Conservation (phyloP, 1,140 invertebrate species). For the Drosophila athabasca region DNA sequence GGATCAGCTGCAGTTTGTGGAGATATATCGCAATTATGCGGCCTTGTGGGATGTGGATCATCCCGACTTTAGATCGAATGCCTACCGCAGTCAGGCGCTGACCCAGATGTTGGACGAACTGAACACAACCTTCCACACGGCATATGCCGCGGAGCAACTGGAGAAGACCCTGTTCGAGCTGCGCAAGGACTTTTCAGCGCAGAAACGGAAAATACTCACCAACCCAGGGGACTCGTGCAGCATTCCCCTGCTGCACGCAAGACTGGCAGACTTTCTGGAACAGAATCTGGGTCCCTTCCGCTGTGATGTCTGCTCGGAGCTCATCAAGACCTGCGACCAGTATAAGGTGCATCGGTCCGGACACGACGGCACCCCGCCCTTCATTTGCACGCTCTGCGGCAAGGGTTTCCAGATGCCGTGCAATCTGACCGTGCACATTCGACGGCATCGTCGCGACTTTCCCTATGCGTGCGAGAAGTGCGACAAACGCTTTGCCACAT, state of each 20-base stretch:
- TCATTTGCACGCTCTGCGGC: slow-evolving; percentile 75
- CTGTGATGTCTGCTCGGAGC: slow-evolving; percentile 59
- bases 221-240: slow-evolving; percentile 29
- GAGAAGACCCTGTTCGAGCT: slow-evolving; percentile 74
- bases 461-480: slow-evolving; percentile 75
- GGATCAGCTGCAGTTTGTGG: slow-evolving; percentile 71
- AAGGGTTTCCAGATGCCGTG: slow-evolving; percentile 81
- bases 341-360: slow-evolving; percentile 72
- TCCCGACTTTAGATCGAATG: slow-evolving; percentile 73
- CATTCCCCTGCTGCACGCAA: slow-evolving; percentile 62
- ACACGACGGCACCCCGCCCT: slow-evolving; percentile 72
- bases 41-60: slow-evolving; percentile 78
- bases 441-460: slow-evolving; percentile 68
- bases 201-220: slow-evolving; percentile 66
- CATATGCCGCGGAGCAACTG: slow-evolving; percentile 48
- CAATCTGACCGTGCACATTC: slow-evolving; percentile 75
- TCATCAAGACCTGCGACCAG: slow-evolving; percentile 78
- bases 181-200: slow-evolving; percentile 68
- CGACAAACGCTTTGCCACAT: slow-evolving; percentile 74
- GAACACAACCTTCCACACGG: slow-evolving; percentile 51
- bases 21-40: slow-evolving; percentile 74
- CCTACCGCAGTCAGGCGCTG: slow-evolving; percentile 71
- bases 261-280: slow-evolving; percentile 68
- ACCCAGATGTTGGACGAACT: slow-evolving; percentile 72
- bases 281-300: slow-evolving; percentile 73